phyloP scores from a whole-genome alignment of 2,888 invertebrate genomes.

The Epirrhoe alternata region DNA sequence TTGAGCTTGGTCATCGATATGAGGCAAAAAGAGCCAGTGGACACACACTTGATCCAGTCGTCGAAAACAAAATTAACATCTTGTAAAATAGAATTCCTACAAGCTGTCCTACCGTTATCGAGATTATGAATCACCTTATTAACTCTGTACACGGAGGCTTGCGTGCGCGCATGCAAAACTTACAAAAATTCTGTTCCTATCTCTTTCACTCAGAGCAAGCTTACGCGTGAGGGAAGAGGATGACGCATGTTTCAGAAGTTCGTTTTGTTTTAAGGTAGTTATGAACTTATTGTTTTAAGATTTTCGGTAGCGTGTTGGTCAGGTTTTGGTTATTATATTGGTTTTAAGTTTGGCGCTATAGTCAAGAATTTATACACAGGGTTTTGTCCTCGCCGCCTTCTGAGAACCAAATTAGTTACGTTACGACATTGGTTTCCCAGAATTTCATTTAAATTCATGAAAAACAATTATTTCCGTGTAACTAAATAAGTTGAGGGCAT shows the following conservation, averaged over 20 bases:
- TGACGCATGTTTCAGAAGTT: slow-evolving; percentile 27
- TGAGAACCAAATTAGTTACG: neutral
- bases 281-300: slow-evolving; percentile 50
- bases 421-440: neutral
- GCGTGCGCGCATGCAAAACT: slow-evolving; percentile 62
- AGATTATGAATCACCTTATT: slow-evolving; percentile 64
- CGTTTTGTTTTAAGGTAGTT: slow-evolving; percentile 45
- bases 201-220: slow-evolving; percentile 42
- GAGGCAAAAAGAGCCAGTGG: neutral
- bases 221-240: slow-evolving; percentile 41
- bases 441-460: neutral
- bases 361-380: neutral
- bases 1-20: neutral
- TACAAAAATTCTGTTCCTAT: slow-evolving; percentile 42
- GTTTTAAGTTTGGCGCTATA: neutral
- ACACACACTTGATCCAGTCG: neutral
- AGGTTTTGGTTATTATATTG: slow-evolving; percentile 6
- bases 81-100: slow-evolving; percentile 51
- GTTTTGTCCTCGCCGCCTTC: neutral
- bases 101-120: slow-evolving; percentile 60
- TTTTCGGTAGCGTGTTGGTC: slow-evolving; percentile 40
- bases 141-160: slow-evolving; percentile 55
- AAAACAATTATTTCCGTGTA: neutral
- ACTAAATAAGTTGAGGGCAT: no score
- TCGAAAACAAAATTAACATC: slow-evolving; percentile 42